Percentiles rank a stretch among this genome's conserved stretches.
These are phyloP conservation scores for Hartigia nigra DNA, from an alignment of 2,888 invertebrate genomes.

Conservation along the genomic window DNA sequence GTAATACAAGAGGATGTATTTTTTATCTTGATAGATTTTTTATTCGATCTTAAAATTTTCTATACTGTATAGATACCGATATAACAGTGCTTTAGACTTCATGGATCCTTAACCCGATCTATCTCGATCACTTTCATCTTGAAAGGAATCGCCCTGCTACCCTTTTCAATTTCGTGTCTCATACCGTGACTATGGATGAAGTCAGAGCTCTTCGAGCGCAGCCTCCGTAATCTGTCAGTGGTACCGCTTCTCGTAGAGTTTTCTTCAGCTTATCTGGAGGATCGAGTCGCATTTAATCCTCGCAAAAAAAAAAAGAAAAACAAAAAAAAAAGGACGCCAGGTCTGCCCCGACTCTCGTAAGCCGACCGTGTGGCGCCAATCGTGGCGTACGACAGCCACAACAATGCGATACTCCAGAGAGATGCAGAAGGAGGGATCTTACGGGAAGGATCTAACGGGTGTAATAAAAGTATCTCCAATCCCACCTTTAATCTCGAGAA, in stretches of 20 bases:
- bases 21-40: neutral
- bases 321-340: slow-evolving; percentile 19
- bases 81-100: neutral
- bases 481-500: neutral
- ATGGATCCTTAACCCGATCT: neutral
- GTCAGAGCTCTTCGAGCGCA: neutral
- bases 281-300: slow-evolving; percentile 62
- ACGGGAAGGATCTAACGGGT: neutral
- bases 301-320: slow-evolving; percentile 44
- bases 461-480: neutral
- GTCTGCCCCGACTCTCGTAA: slow-evolving; percentile 43
- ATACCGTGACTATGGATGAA: neutral
- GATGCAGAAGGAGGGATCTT: neutral
- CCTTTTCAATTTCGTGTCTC: neutral
- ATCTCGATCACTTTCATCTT: neutral
- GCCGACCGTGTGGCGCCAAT: slow-evolving; percentile 62
- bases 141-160: neutral
- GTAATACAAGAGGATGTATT: no score
- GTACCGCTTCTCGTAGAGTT: slow-evolving; percentile 53
- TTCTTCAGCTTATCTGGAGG: slow-evolving; percentile 58
- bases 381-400: slow-evolving; percentile 41
- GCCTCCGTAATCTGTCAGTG: slow-evolving; percentile 57
- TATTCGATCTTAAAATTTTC: neutral
- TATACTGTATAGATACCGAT: neutral
- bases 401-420: slow-evolving; percentile 37